phyloP scores from a whole-genome alignment of 2,797 vertebrate species.

The Sciurus vulgaris region DNA sequence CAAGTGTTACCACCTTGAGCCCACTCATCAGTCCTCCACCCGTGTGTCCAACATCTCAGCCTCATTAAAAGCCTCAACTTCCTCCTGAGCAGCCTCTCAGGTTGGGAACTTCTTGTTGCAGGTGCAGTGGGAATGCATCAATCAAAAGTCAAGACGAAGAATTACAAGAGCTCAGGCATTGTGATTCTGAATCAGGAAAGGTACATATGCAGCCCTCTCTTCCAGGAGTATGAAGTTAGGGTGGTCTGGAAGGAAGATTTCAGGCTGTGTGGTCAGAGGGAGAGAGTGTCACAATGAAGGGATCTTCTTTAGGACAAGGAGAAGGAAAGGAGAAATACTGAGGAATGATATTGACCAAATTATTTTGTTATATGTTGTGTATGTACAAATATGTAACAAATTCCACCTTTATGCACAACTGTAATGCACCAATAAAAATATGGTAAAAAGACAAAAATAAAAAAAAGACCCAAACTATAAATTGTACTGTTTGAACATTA shows the following conservation, averaged over 20 bases:
- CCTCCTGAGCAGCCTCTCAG: constrained; percentile 63
- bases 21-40: neutral
- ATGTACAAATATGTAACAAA: no score
- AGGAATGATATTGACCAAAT: no score
- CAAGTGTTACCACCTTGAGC: neutral
- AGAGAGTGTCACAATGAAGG: neutral
- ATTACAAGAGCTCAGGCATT: constrained; percentile 98
- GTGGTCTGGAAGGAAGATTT: neutral
- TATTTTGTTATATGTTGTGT: no score
- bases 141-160: constrained; percentile 99
- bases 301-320: neutral
- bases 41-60: neutral
- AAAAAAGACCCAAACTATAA: neutral
- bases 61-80: constrained; percentile 48
- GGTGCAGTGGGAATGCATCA: constrained; percentile 99
- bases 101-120: constrained; percentile 78
- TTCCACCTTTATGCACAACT: no score
- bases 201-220: constrained; percentile 83
- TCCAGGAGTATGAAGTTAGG: neutral
- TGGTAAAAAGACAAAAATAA: neutral
- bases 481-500: neutral
- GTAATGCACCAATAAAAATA: no score
- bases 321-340: no score
- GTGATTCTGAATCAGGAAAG: constrained; percentile 98
- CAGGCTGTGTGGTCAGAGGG: neutral